Percentiles rank a stretch among this genome's conserved stretches.
These are phyloP conservation scores for Erynnis tages DNA, from an alignment of 2,888 invertebrate species.

Conservation along the genomic window DNA sequence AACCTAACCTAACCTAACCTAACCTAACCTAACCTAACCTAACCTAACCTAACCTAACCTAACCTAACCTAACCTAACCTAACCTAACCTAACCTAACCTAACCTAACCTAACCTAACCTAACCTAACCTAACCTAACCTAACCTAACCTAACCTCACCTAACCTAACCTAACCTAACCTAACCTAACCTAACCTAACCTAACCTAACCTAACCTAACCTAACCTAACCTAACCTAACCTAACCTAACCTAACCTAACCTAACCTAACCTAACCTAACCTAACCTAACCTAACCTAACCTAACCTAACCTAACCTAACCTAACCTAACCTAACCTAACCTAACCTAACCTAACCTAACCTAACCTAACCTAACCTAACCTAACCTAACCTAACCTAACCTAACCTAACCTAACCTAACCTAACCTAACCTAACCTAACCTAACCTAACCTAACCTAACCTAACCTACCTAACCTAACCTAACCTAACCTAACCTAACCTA, in stretches of 20 bases:
- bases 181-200: slow-evolving; percentile 42
- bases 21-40: too few species aligned
- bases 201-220: slow-evolving; percentile 36
- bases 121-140: slow-evolving; percentile 33
- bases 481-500: slow-evolving; percentile 35
- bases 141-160: slow-evolving; percentile 40
- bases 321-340: slow-evolving; percentile 35
- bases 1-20: too few species aligned
- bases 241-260: slow-evolving; percentile 36
- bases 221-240: slow-evolving; percentile 35
- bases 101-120: too few species aligned
- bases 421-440: slow-evolving; percentile 34
- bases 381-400: slow-evolving; percentile 35
- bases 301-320: slow-evolving; percentile 35
- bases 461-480: slow-evolving; percentile 30
- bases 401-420: slow-evolving; percentile 35
- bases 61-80: too few species aligned
- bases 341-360: slow-evolving; percentile 36
- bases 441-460: slow-evolving; percentile 33
- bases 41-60: too few species aligned
- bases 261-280: slow-evolving; percentile 30
- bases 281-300: slow-evolving; percentile 35
- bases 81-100: too few species aligned
- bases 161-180: slow-evolving; percentile 41
- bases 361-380: slow-evolving; percentile 34